Base-by-base conservation (phyloP, 1,140 invertebrate genomes). In the Caenorhabditis remanei region DNA sequence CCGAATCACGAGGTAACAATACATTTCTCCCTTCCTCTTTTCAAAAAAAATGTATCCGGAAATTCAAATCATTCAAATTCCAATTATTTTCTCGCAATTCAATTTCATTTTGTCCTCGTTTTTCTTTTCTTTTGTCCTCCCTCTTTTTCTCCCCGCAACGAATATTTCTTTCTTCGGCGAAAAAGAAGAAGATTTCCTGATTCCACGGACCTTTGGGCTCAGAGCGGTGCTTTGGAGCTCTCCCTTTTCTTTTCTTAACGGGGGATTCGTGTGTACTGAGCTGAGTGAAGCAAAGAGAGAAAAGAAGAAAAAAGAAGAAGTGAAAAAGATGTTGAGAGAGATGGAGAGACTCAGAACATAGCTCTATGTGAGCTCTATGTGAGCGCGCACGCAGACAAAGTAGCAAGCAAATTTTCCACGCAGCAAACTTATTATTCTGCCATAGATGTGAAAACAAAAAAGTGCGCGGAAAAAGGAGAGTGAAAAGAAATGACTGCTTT, bases 361-460 rank as follows among this genome's bases (percentile, higher is more conserved):
- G 63, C 24, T 32, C 11, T 32, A 32, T 32, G 32, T 32, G 58
- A 71, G 40, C 65, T 71, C 41, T 71, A 71, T 71, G 65, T 46
- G 71, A 79, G 71, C 19, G 32, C n/a, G n/a, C 46, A 24, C 43
- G 71, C 46, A 50, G 71, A 79, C 71, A 79, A 79, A 79, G 71
- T 79, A 79, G 71, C 71, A 79, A 79, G 71, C 71, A 79, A 79
- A 79, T 79, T 79, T 79, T 79, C 71, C 40, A 46, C 71, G 40
- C 71, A 50, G 13, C 71, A 50, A 79, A 79, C 71, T 79, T 79
- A 79, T 79, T 79, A 79, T 79, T 79, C 46, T 79, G 71, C 21
- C 71, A 50, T 79, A 48, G 46, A 79, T 79, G 71, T 79, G 46
- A 79, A 79, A 79, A 79, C 71, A 50, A 79, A 79, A 79, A 50